Conservation (phyloP, 30 jellyfish, hydroid and myxozoan species). For the Haliclystus octoradiatus region DNA sequence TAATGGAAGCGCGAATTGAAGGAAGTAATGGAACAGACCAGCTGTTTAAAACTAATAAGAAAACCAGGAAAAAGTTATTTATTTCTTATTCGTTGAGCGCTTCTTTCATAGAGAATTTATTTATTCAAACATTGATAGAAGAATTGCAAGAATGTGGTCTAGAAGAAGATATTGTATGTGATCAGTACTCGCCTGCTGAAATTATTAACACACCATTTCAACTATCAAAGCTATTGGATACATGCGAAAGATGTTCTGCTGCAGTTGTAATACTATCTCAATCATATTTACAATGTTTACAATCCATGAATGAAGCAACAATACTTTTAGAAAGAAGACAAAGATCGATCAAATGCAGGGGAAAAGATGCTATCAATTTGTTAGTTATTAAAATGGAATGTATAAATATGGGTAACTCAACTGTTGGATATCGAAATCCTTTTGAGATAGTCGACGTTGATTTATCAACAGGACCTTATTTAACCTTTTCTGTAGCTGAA, state of each 20-base stretch:
- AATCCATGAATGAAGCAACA: constrained; percentile 37
- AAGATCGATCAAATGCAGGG: not conserved
- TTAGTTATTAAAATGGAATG: too few relatives aligned
- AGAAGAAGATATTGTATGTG: constrained; percentile 42
- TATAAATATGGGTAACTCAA: too few relatives aligned
- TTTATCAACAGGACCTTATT: constrained; percentile 20
- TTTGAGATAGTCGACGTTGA: constrained; percentile 11
- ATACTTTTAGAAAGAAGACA: constrained; percentile 4
- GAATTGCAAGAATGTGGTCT: constrained; percentile 37
- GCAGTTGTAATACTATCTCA: constrained; percentile 34
- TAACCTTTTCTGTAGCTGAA: constrained; percentile 42
- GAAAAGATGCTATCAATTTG: not conserved
- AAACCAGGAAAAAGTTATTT: constrained; percentile 36
- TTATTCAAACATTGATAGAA: constrained; percentile 26
- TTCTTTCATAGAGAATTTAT: constrained; percentile 26
- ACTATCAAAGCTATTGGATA: constrained; percentile 27
- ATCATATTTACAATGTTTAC: constrained; percentile 10
- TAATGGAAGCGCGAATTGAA: too few relatives aligned
- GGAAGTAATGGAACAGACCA: too few relatives aligned
- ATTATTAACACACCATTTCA: constrained; percentile 22
- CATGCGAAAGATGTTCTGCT: constrained; percentile 37
- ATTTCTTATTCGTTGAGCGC: constrained; percentile 23
- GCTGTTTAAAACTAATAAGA: too few relatives aligned
- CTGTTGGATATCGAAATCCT: constrained; percentile 1
- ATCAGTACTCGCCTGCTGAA: too few relatives aligned